Conservation (phyloP, 30 jellyfish, hydroid and myxozoan genomes). For the Aurelia sp. region DNA sequence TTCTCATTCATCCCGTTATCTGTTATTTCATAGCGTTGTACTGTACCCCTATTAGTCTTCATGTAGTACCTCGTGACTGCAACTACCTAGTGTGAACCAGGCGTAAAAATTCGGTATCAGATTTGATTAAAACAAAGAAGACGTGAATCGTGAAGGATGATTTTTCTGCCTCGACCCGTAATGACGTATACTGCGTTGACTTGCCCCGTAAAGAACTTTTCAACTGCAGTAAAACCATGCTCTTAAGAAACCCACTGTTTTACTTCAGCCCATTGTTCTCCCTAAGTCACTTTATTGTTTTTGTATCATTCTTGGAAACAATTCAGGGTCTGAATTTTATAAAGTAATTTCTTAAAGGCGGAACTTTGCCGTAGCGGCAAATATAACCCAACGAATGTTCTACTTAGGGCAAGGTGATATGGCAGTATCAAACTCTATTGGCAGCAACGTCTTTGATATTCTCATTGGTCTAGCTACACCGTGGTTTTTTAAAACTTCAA, state of each 20-base stretch:
- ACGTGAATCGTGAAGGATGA: not conserved
- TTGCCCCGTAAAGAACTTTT: no score
- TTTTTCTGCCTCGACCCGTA: not conserved
- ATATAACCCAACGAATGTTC: not conserved
- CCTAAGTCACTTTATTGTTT: no score
- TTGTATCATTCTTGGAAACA: not conserved
- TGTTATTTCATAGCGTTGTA: no score
- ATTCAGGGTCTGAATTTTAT: not conserved
- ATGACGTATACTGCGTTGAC: no score
- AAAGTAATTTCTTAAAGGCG: not conserved
- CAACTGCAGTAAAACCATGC: no score
- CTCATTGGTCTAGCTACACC: slow-evolving; percentile 87
- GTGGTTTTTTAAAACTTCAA: slow-evolving; percentile 80
- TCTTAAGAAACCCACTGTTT: no score
- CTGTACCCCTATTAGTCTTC: no score
- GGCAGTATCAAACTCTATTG: slow-evolving; percentile 94
- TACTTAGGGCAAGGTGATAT: slow-evolving; percentile 85
- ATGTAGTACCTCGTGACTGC: not conserved
- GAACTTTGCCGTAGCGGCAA: not conserved
- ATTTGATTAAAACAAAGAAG: not conserved
- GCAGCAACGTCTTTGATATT: slow-evolving; percentile 86
- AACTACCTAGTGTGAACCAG: no score
- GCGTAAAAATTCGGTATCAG: not conserved
- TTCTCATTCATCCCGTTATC: no score
- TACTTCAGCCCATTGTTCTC: no score